phyloP scores from a whole-genome alignment of 2,888 invertebrate species.

The Caenorhabditis japonica region DNA sequence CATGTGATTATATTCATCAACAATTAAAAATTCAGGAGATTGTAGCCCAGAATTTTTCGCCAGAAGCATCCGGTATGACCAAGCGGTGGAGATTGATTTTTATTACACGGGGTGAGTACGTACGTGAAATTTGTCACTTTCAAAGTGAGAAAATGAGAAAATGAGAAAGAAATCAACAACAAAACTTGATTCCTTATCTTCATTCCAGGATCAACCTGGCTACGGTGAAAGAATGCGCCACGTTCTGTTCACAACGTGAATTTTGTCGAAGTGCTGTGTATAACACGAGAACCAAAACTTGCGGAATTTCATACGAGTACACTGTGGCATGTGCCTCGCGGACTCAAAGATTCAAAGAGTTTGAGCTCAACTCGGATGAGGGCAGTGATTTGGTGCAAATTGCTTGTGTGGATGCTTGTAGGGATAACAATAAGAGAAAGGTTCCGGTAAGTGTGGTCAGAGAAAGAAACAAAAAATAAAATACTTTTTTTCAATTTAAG shows the following conservation, averaged over 20 bases:
- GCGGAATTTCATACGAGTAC: conserved; percentile 71
- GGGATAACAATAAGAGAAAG: conserved; percentile 26
- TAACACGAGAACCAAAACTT: conserved; percentile 67
- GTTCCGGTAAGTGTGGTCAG: conserved; percentile 27
- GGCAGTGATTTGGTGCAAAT: conserved; percentile 57
- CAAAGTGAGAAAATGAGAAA: background rate
- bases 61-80: conserved; percentile 62
- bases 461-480: too few species aligned
- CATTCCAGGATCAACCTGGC: conserved; percentile 67
- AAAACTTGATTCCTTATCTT: too few species aligned
- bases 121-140: conserved; percentile 6
- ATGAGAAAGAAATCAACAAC: background rate
- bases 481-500: conserved; percentile 12
- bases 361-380: conserved; percentile 49
- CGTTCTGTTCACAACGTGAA: conserved; percentile 71
- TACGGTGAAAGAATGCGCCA: conserved; percentile 71
- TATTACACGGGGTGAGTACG: conserved; percentile 70
- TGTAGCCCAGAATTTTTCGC: conserved; percentile 69
- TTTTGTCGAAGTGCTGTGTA: conserved; percentile 75
- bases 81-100: conserved; percentile 66
- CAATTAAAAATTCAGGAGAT: conserved; percentile 29
- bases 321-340: conserved; percentile 53
- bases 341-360: conserved; percentile 60
- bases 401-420: conserved; percentile 64
- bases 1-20: background rate